Base-by-base conservation (phyloP, 2,113 vertebrate genomes). In the Heteronetta atricapilla region DNA sequence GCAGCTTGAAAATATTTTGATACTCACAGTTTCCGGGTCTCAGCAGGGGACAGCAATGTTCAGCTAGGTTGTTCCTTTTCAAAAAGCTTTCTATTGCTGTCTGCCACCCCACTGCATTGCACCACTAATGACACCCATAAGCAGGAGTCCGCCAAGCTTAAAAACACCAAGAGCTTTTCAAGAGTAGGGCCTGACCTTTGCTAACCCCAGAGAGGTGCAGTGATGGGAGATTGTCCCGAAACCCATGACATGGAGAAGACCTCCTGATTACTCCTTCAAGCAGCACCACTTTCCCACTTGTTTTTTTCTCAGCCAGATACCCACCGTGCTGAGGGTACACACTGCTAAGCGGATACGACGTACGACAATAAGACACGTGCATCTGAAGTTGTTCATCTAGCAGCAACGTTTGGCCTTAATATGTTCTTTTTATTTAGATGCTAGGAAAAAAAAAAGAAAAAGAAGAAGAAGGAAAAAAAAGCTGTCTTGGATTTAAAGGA, bases 341-440 rank as follows among this genome's bases (percentile, higher is more conserved):
- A 29, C 53, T 1, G 4, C 50, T 52, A 73, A 94, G 29, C 4
- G 23, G 40, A 34, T 21, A 40, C 3, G 6, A 79, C 0, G 2
- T 73, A 75, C 1, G 4, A 81, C 38, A 93, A 81, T 73, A 73
- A 34, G 77, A 86, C 83, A 68, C 0, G 0, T 53, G 64, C 20
- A 38, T 83, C 69, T 89, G 81, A 90, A 96, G 89, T 42, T 96
- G 94, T 86, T 96, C 94, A 96, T 94, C 90, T 95, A 76, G 92
- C 78, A 92, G 90, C 86, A 96, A 53, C n/a, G 10, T 73, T 90
- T 93, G 59, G 40, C 78, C 90, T 94, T 94, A 67, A 53, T 78
- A 77, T 70, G 66, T 94, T 94, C 56, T 5, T 52, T 83, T 79
- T 79, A 48, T 87, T 85, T 36, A 69, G 62, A 66, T 8, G 44